Percentiles rank a stretch among this genome's conserved stretches.
Evolutionary conservation across 1,140 invertebrate species (phyloP).

Genomic region (Drosophila punjabiensis): DNA sequence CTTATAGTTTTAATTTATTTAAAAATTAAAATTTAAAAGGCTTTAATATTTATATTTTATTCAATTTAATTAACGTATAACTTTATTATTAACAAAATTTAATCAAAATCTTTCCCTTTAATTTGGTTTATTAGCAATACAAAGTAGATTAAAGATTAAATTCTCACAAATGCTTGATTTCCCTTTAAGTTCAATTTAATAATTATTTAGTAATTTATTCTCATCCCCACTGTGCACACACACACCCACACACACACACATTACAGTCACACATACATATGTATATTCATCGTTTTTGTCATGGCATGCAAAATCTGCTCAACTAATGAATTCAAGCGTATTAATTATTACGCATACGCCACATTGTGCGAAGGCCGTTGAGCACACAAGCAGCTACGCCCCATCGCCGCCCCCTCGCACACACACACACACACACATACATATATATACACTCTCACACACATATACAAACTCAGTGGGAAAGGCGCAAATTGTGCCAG

Average conservation of each 20-base stretch:
- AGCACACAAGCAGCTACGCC: constrained; percentile 43
- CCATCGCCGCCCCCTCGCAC: constrained; percentile 13
- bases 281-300: constrained; percentile 51
- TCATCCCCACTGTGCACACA: constrained; percentile 8
- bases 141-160: background rate
- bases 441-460: too few relatives aligned
- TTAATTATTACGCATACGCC: constrained; percentile 84
- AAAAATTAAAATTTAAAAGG: background rate
- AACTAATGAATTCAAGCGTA: constrained; percentile 84
- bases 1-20: background rate
- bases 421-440: background rate
- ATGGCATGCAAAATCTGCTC: constrained; percentile 78
- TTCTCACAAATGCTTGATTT: background rate
- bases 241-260: background rate
- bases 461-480: constrained; percentile 13
- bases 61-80: background rate
- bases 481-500: constrained; percentile 77
- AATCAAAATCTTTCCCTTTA: background rate
- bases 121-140: background rate
- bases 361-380: constrained; percentile 77
- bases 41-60: background rate
- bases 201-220: constrained; percentile 55
- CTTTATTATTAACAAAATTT: background rate
- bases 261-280: constrained; percentile 9
- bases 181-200: constrained; percentile 38